These are phyloP conservation scores for Odontamblyopus lacepedii DNA, from an alignment of 2,797 vertebrate species.

Conservation along the genomic window DNA sequence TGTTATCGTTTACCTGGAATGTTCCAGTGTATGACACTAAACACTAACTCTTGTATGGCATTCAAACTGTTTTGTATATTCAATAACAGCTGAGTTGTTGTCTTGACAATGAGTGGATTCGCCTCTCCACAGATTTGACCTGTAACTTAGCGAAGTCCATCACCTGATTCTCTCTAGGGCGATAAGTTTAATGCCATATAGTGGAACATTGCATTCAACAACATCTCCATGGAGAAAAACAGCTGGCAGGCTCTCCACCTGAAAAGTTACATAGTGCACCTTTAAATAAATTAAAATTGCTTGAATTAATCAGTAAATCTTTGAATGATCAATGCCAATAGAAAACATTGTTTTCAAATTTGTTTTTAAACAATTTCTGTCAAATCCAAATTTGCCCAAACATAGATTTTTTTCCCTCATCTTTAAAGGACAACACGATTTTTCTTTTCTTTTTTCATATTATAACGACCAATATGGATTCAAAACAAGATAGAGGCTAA, in stretches of 20 bases:
- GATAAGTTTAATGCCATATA: too few relatives aligned
- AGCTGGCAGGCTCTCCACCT: neutral
- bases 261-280: neutral
- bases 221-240: neutral
- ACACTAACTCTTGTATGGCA: too few relatives aligned
- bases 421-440: neutral
- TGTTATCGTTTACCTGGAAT: neutral
- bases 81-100: too few relatives aligned
- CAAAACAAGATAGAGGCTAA: neutral
- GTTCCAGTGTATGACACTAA: too few relatives aligned
- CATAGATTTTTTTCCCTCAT: neutral
- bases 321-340: neutral
- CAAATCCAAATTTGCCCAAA: too few relatives aligned
- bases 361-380: too few relatives aligned
- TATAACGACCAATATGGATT: neutral
- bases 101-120: neutral
- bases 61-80: too few relatives aligned
- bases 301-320: neutral
- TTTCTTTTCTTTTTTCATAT: neutral
- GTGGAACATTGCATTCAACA: neutral
- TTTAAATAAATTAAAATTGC: neutral
- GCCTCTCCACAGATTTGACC: neutral
- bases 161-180: too few relatives aligned
- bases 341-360: too few relatives aligned
- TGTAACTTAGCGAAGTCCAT: too few relatives aligned